These are phyloP conservation scores for Oryzias sinensis DNA, from an alignment of 2,797 vertebrate genomes.

Conservation along the genomic window DNA sequence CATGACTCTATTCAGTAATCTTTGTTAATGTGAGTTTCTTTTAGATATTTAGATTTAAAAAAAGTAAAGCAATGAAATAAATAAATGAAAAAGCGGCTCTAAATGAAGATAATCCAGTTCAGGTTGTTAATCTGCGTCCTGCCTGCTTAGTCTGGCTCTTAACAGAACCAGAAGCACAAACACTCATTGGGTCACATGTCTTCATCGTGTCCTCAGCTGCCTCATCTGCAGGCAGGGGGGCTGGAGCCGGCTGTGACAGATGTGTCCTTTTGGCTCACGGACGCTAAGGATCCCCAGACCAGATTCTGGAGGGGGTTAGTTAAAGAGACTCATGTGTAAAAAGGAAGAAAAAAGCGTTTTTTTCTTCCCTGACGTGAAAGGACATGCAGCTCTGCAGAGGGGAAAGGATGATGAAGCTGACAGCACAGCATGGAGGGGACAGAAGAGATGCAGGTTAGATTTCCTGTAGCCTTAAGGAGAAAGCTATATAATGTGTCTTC, in stretches of 20 bases:
- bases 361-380: conserved; percentile 12
- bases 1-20: no score
- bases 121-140: no score
- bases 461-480: conserved; percentile 6
- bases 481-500: conserved; percentile 11
- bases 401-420: conserved; percentile 19
- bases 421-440: conserved; percentile 17
- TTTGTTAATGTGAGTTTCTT: no score
- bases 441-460: neutral
- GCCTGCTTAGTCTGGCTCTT: neutral
- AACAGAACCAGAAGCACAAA: conserved; percentile 15
- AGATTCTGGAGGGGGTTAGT: conserved; percentile 13
- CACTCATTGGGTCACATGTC: conserved; percentile 30
- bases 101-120: no score
- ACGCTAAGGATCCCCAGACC: conserved; percentile 23
- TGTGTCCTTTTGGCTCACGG: conserved; percentile 45
- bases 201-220: conserved; percentile 25
- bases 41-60: no score
- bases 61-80: no score
- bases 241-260: conserved; percentile 40
- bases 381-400: conserved; percentile 37
- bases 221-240: conserved; percentile 42
- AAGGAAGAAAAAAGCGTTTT: conserved; percentile 6
- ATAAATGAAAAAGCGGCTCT: no score
- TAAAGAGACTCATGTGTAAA: conserved; percentile 12